Base-by-base conservation (phyloP, 2,888 invertebrate species). In the Metopia argyrocephala region DNA sequence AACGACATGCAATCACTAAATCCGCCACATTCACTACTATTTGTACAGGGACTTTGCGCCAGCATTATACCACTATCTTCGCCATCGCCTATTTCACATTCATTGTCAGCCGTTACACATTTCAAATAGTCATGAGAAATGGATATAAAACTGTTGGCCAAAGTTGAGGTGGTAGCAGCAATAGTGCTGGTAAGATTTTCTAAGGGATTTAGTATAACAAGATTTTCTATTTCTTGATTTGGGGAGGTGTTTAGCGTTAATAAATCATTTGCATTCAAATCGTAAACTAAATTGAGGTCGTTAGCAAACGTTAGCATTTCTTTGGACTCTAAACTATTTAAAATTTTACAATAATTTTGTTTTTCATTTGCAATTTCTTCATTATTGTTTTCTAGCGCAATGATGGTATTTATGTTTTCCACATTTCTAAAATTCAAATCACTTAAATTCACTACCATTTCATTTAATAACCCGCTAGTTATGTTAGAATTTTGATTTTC, bases 61-160 rank as follows among this genome's bases (percentile, higher is more conserved):
- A 71, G 54, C 57, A 68, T 64, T 31, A 79, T 69, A 65, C 74
- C 79, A 69, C 79, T 79, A 75, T 75, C 75, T 75, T 79, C 75
- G 28, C 75, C 79, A 75, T 79, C 75, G 12, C 50, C 74, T 23
- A 79, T 75, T 70, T 75, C 79, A 57, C 74, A 75, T 59, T 70
- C 79, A 48, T 59, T 79, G 59, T 65, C 65, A 59, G 45, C 59
- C 65, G 70, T 27, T 59, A n/a, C 46, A 59, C 50, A 65, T 64
- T 70, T 62, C 7, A 70, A 45, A 50, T 12, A 56, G 48, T 25
- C 48, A 48, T n/a, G n/a, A n/a, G 62, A 45, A 59, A 21, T 54
- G 21, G 70, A 46, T 25, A 15, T 38, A 57, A 68, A 68, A 65
- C 9, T 46, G 52, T 15, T 38, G 38, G 38, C 15, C 38, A 38